Conservation (phyloP, 2,113 vertebrate genomes). For the Pseudorectes ferrugineus region DNA sequence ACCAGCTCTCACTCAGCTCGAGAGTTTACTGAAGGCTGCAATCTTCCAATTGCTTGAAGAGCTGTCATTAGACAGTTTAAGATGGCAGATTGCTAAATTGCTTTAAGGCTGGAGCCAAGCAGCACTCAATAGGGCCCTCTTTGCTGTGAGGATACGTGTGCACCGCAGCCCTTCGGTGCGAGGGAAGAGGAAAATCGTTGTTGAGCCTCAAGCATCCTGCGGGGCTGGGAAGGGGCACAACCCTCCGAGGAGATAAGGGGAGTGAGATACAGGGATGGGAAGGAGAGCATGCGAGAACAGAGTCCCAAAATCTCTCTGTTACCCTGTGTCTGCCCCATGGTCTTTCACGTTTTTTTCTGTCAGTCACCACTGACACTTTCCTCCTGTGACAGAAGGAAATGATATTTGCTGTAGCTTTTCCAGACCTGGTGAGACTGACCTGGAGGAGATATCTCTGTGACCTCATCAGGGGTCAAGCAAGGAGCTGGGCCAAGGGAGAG, state of each 20-base stretch:
- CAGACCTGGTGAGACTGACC: not conserved
- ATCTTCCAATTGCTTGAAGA: slow-evolving; percentile 60
- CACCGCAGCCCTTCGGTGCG: accelerated
- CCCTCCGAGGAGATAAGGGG: not conserved
- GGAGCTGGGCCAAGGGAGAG: not conserved
- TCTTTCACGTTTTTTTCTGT: not conserved
- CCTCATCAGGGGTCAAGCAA: not conserved
- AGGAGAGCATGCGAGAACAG: not conserved
- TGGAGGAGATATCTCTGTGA: not conserved
- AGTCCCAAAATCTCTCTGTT: not conserved
- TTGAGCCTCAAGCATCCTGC: not conserved
- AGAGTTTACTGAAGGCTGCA: slow-evolving; percentile 24
- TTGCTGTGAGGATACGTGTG: not conserved
- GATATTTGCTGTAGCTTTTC: not conserved
- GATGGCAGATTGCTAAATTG: slow-evolving; percentile 46
- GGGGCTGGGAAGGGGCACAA: not conserved
- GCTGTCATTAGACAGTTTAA: slow-evolving; percentile 55
- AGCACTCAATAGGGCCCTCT: not conserved
- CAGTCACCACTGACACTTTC: accelerated
- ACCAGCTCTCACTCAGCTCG: slow-evolving; percentile 11
- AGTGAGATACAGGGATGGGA: not conserved
- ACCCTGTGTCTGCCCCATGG: not conserved
- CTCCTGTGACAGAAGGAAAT: not conserved
- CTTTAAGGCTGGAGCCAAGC: slow-evolving; percentile 4
- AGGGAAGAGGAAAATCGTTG: not conserved